Percentiles rank a stretch among this genome's conserved stretches.
Evolutionary conservation across 1,140 invertebrate species (phyloP).

Genomic region (Olivierus martensii): DNA sequence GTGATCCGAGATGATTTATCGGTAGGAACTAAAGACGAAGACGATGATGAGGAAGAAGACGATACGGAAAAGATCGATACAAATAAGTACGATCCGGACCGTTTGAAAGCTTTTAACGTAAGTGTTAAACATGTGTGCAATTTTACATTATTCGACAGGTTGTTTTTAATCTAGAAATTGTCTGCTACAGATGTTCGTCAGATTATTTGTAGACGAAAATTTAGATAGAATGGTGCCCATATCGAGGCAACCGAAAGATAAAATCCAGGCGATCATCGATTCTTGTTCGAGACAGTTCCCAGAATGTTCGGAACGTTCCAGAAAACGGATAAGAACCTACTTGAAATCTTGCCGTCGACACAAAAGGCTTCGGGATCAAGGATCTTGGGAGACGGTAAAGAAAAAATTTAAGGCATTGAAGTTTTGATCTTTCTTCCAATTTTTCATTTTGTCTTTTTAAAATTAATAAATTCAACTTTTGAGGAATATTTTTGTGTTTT

Average conservation of each 20-base stretch:
- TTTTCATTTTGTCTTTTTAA: not conserved
- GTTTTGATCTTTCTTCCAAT: not conserved
- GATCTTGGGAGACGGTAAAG: slow-evolving; percentile 49
- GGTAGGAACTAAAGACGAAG: slow-evolving; percentile 25
- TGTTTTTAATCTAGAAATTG: too few relatives aligned
- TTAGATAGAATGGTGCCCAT: slow-evolving; percentile 91
- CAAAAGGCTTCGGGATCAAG: slow-evolving; percentile 52
- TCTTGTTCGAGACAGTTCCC: slow-evolving; percentile 93
- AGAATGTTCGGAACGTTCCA: slow-evolving; percentile 82
- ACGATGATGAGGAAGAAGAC: slow-evolving; percentile 68
- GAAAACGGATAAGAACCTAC: slow-evolving; percentile 89
- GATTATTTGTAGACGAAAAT: slow-evolving; percentile 93
- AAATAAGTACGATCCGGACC: slow-evolving; percentile 80
- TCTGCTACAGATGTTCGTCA: slow-evolving; percentile 81
- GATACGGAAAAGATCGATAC: slow-evolving; percentile 75
- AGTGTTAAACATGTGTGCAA: too few relatives aligned
- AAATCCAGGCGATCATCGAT: slow-evolving; percentile 94
- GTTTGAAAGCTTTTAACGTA: slow-evolving; percentile 94
- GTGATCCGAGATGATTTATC: slow-evolving; percentile 11
- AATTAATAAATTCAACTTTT: not conserved
- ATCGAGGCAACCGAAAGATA: slow-evolving; percentile 94
- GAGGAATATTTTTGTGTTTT: not conserved
- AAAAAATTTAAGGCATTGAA: slow-evolving; percentile 7
- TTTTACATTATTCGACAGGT: too few relatives aligned
- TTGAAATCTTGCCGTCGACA: slow-evolving; percentile 88